Percentiles rank a stretch among this genome's conserved stretches.
phyloP scores from a whole-genome alignment of 2,113 vertebrate genomes.

The Macroglossus sobrinus region DNA sequence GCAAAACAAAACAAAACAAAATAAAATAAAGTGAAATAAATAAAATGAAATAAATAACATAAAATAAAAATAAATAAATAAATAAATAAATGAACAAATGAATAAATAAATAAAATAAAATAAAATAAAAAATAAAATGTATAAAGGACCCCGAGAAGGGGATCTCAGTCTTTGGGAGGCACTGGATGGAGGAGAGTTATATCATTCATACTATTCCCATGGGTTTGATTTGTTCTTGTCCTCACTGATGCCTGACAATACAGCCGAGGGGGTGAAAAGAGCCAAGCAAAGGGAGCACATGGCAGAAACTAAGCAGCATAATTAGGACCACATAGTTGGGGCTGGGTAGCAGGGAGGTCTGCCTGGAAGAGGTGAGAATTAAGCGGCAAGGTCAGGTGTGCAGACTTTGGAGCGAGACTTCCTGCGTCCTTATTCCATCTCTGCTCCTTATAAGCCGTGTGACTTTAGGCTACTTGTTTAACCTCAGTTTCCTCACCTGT shows the following conservation, averaged over 20 bases:
- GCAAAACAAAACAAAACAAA: too few relatives aligned
- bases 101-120: too few relatives aligned
- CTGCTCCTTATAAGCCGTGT: background rate
- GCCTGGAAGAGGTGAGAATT: background rate
- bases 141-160: background rate
- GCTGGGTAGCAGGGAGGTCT: too few relatives aligned
- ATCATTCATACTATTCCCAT: rapidly evolving
- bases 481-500: background rate
- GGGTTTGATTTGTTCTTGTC: background rate
- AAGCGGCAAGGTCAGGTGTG: background rate
- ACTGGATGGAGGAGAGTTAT: background rate
- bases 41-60: too few relatives aligned
- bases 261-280: background rate
- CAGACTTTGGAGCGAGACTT: background rate
- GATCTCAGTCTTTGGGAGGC: background rate
- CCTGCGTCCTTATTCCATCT: background rate
- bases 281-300: background rate
- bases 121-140: background rate
- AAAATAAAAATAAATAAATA: too few relatives aligned
- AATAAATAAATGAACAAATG: too few relatives aligned
- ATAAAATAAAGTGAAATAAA: too few relatives aligned
- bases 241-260: background rate
- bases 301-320: background rate
- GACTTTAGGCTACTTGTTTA: background rate
- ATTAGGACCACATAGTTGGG: rapidly evolving